Conservation (phyloP, 2,797 vertebrate species). For the Centroberyx gerrardi region DNA sequence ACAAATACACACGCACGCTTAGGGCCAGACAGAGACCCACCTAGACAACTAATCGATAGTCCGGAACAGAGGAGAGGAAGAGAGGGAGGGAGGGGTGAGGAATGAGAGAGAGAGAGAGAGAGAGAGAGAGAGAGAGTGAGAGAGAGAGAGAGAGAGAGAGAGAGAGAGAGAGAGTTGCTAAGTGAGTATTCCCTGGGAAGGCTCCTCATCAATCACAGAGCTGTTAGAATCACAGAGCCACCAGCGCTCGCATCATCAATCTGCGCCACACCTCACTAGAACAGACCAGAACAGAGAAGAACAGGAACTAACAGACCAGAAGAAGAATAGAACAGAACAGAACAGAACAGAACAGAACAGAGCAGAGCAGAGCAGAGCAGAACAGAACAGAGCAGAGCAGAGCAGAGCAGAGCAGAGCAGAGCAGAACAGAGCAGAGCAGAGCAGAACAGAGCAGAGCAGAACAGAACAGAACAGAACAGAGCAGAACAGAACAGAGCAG, state of each 20-base stretch:
- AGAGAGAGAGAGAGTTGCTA: constrained; percentile 66
- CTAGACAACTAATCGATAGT: constrained; percentile 88
- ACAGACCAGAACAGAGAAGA: constrained; percentile 12
- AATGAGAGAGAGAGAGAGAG: constrained; percentile 26
- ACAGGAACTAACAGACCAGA: not conserved
- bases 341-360: not conserved
- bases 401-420: too few species aligned
- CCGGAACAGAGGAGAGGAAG: constrained; percentile 67
- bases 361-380: not conserved
- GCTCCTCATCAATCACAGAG: constrained; percentile 85
- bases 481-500: too few species aligned
- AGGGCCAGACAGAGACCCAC: constrained; percentile 80
- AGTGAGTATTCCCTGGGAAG: constrained; percentile 83
- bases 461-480: too few species aligned
- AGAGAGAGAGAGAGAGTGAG: constrained; percentile 7
- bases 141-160: constrained; percentile 5
- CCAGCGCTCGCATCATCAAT: constrained; percentile 76
- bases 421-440: too few species aligned
- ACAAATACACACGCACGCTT: constrained; percentile 57
- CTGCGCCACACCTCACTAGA: constrained; percentile 62
- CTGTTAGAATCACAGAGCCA: constrained; percentile 84
- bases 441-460: too few species aligned
- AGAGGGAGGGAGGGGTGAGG: constrained; percentile 41
- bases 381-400: too few species aligned
- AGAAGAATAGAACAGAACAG: constrained; percentile 10